These are phyloP conservation scores for Bedellia somnulentella DNA, from an alignment of 2,888 invertebrate genomes.

Conservation along the genomic window DNA sequence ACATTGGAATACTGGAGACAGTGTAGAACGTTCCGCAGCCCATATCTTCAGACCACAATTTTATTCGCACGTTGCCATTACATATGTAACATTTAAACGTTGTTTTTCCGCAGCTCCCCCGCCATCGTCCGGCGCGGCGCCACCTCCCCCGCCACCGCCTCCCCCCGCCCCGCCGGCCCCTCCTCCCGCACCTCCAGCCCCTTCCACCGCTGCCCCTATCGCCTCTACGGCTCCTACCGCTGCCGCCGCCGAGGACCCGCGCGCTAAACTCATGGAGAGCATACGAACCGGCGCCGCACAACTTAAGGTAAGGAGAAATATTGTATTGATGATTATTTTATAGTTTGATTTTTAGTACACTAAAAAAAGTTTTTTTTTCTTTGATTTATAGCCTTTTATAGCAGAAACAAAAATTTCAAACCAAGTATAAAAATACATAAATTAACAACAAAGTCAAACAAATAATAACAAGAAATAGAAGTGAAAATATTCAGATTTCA, in stretches of 20 bases:
- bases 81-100: too few species aligned
- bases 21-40: too few species aligned
- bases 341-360: too few species aligned
- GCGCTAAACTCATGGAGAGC: slow-evolving; percentile 79
- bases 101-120: slow-evolving; percentile 3
- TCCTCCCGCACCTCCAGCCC: slow-evolving; percentile 28
- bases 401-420: slow-evolving; percentile 1
- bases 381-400: too few species aligned
- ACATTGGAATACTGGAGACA: too few species aligned
- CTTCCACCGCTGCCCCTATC: slow-evolving; percentile 21
- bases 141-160: slow-evolving; percentile 35
- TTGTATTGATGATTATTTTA: neutral
- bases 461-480: too few species aligned
- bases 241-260: slow-evolving; percentile 47
- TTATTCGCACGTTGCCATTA: too few species aligned
- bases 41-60: too few species aligned
- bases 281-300: slow-evolving; percentile 77
- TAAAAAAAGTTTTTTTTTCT: too few species aligned
- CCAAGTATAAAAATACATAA: slow-evolving; percentile 3
- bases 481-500: too few species aligned
- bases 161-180: slow-evolving; percentile 48
- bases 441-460: too few species aligned
- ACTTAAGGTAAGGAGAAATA: slow-evolving; percentile 69
- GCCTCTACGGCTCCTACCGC: slow-evolving; percentile 14
- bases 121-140: slow-evolving; percentile 34